Conservation (phyloP, 1,140 invertebrate genomes). For the Radopholus similis region DNA sequence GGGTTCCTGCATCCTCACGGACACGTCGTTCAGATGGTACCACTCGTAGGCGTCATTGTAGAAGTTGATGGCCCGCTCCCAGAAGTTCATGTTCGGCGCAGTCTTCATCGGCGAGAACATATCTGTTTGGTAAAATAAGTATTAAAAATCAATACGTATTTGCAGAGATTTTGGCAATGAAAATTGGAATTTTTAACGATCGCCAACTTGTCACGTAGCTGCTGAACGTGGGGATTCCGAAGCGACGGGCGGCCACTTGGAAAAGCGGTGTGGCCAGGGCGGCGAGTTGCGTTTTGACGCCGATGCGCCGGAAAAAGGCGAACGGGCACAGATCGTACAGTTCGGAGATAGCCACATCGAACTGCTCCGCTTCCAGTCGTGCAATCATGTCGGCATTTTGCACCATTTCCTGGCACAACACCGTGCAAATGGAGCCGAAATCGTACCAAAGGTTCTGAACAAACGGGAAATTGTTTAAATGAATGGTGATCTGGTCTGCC, state of each 20-base stretch:
- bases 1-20: conserved; percentile 4
- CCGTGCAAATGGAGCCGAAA: not conserved
- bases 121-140: not conserved
- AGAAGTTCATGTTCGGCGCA: not conserved
- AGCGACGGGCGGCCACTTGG: not conserved
- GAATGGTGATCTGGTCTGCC: not conserved
- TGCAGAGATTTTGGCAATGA: not conserved
- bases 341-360: conserved; percentile 5
- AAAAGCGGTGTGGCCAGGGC: not conserved
- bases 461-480: not conserved
- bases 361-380: not conserved
- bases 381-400: not conserved
- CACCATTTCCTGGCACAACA: not conserved
- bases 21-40: not conserved
- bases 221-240: conserved; percentile 8
- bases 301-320: conserved; percentile 13
- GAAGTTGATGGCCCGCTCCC: conserved; percentile 1
- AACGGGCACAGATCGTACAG: conserved; percentile 2
- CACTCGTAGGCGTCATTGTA: conserved; percentile 3
- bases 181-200: not conserved
- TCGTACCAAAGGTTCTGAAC: not conserved
- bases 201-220: conserved; percentile 14
- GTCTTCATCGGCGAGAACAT: not conserved
- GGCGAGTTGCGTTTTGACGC: conserved; percentile 3
- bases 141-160: not conserved